Evolutionary conservation across 2,113 vertebrate species (phyloP).

Genomic region (Indicator maculatus): DNA sequence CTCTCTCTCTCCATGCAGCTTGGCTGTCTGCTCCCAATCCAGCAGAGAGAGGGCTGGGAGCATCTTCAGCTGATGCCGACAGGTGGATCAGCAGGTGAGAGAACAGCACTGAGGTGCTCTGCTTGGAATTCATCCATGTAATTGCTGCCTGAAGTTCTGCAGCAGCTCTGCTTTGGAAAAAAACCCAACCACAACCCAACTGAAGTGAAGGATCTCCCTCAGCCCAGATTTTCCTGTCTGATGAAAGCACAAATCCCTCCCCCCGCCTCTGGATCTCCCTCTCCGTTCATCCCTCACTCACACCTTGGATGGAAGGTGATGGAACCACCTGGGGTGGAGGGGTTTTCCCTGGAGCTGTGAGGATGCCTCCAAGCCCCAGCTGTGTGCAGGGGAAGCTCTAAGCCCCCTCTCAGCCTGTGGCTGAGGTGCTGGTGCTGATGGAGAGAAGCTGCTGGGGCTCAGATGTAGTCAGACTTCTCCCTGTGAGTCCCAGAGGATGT

Average conservation of each 20-base stretch:
- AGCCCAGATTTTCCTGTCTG: not conserved
- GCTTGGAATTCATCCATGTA: fast-evolving
- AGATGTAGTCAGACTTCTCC: fast-evolving
- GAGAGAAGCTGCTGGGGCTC: not conserved
- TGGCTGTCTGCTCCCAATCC: fast-evolving
- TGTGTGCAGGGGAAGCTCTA: not conserved
- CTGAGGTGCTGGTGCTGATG: fast-evolving
- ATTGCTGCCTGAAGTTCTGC: not conserved
- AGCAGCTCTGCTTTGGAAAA: not conserved
- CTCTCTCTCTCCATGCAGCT: not conserved
- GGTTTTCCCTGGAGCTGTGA: fast-evolving
- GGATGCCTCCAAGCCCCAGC: fast-evolving
- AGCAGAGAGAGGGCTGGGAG: not conserved
- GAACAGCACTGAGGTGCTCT: fast-evolving
- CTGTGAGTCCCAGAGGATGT: fast-evolving
- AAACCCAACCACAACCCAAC: not conserved
- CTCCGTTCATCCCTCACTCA: fast-evolving
- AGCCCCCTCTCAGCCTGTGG: fast-evolving
- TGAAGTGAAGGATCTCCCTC: not conserved
- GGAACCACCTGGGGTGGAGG: fast-evolving
- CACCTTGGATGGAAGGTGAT: fast-evolving
- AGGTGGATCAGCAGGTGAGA: not conserved
- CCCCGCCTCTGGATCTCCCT: not conserved
- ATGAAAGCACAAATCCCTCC: not conserved
- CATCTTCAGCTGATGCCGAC: not conserved